These are phyloP conservation scores for Drosophila bipectinata DNA, from an alignment of 1,140 invertebrate species.

Conservation along the genomic window DNA sequence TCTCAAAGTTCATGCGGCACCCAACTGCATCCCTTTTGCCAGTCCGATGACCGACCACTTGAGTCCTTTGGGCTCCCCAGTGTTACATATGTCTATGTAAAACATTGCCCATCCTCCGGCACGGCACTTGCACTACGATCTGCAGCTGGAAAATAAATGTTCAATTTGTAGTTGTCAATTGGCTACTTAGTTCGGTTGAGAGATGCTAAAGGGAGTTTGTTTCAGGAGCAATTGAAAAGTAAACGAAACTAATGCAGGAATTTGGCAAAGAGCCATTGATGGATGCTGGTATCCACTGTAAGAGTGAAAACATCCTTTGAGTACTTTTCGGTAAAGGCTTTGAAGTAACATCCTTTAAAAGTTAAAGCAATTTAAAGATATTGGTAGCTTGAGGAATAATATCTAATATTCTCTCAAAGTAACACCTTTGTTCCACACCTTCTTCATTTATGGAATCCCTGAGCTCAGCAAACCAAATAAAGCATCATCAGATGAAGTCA, in stretches of 20 bases:
- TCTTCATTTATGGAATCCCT: not conserved
- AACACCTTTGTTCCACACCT: not conserved
- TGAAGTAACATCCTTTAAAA: not conserved
- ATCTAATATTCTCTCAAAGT: not conserved
- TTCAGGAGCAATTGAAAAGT: constrained; percentile 42
- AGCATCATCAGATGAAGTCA: constrained; percentile 30
- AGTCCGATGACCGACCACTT: constrained; percentile 34
- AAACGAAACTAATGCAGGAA: constrained; percentile 49
- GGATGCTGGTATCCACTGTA: constrained; percentile 3
- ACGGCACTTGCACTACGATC: constrained; percentile 21
- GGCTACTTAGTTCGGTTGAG: constrained; percentile 43
- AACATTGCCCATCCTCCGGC: constrained; percentile 28
- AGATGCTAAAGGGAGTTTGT: constrained; percentile 5
- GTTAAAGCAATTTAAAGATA: not conserved
- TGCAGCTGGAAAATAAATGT: constrained; percentile 55
- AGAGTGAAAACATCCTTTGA: constrained; percentile 13
- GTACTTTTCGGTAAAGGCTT: constrained; percentile 1
- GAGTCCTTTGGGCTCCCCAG: constrained; percentile 12
- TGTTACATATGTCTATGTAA: constrained; percentile 40
- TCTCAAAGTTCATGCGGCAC: constrained; percentile 18
- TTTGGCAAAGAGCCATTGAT: constrained; percentile 42
- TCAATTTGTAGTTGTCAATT: constrained; percentile 62
- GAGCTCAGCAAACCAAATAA: constrained; percentile 16
- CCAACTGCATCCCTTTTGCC: constrained; percentile 22
- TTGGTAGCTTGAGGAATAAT: not conserved